A percentile compares a stretch with the other conserved stretches of the same genome.
Evolutionary conservation across 2,113 vertebrate genomes (phyloP).

Genomic region (Ovibos moschatus): DNA sequence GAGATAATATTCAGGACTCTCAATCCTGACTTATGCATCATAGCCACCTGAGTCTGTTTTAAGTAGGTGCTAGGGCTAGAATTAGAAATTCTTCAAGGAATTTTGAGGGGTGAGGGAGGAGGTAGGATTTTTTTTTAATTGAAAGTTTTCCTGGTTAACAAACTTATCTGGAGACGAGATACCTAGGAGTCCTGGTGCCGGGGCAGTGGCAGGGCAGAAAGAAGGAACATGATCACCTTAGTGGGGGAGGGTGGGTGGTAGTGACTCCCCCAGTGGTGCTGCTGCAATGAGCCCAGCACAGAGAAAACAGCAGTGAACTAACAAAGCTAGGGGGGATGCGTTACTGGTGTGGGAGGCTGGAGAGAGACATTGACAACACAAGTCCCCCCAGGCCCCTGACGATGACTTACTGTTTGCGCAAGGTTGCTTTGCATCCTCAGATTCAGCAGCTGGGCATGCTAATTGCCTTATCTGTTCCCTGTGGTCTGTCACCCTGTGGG

Average conservation of each 20-base stretch:
- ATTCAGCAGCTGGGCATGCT: accelerated
- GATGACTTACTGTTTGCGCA: too few species aligned
- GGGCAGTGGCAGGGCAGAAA: too few species aligned
- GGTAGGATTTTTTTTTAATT: neutral
- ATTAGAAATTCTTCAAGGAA: neutral
- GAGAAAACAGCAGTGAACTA: accelerated
- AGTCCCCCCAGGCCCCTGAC: accelerated
- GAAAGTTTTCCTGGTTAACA: neutral
- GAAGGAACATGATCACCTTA: neutral
- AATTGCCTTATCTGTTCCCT: neutral
- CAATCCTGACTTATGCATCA: neutral
- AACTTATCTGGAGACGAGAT: neutral
- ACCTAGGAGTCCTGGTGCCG: accelerated
- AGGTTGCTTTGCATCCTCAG: accelerated
- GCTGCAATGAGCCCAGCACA: accelerated
- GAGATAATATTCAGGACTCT: neutral
- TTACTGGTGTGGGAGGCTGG: too few species aligned
- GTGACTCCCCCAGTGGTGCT: accelerated
- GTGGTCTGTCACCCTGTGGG: neutral
- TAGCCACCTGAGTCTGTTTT: neutral
- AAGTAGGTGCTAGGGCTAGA: neutral
- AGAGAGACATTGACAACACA: accelerated
- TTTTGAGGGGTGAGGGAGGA: neutral
- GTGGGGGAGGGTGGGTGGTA: neutral
- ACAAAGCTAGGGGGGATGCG: accelerated